A percentile compares a stretch with the other conserved stretches of the same genome.
phyloP scores from a whole-genome alignment of 2,888 invertebrate species.

The Xestia c-nigrum region DNA sequence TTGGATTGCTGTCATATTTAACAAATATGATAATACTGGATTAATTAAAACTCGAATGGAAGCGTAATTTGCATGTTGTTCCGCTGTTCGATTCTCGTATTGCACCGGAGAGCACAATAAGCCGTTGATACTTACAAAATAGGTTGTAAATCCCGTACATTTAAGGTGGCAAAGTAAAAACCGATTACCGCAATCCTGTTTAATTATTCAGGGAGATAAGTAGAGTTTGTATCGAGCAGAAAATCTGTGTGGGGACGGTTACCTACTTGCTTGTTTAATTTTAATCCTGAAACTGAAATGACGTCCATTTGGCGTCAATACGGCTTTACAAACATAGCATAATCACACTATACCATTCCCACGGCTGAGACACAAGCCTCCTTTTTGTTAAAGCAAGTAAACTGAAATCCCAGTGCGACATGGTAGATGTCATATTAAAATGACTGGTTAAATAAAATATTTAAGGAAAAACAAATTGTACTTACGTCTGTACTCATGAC shows the following conservation, averaged over 20 bases:
- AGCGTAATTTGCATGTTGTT: slow-evolving; percentile 43
- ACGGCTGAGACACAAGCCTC: neutral
- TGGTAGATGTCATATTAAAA: neutral
- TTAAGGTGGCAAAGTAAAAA: slow-evolving; percentile 50
- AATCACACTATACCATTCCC: neutral
- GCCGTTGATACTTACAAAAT: slow-evolving; percentile 11
- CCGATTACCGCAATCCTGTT: slow-evolving; percentile 52
- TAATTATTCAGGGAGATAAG: slow-evolving; percentile 59
- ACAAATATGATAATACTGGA: slow-evolving; percentile 42
- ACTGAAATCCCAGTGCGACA: neutral
- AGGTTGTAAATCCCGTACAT: slow-evolving; percentile 30
- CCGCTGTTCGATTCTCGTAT: slow-evolving; percentile 15
- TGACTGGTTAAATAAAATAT: neutral
- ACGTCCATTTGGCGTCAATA: neutral
- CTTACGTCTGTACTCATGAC: neutral
- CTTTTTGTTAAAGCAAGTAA: neutral
- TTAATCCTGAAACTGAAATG: slow-evolving; percentile 13
- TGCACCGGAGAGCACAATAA: slow-evolving; percentile 35
- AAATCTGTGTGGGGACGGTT: slow-evolving; percentile 28
- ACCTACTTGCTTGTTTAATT: slow-evolving; percentile 20
- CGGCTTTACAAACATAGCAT: neutral
- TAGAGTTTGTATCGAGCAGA: slow-evolving; percentile 47
- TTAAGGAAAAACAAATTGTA: neutral
- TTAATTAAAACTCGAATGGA: slow-evolving; percentile 48
- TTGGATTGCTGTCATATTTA: slow-evolving; percentile 30